Conservation (phyloP, 2,888 invertebrate genomes). For the Bugula neritina region DNA sequence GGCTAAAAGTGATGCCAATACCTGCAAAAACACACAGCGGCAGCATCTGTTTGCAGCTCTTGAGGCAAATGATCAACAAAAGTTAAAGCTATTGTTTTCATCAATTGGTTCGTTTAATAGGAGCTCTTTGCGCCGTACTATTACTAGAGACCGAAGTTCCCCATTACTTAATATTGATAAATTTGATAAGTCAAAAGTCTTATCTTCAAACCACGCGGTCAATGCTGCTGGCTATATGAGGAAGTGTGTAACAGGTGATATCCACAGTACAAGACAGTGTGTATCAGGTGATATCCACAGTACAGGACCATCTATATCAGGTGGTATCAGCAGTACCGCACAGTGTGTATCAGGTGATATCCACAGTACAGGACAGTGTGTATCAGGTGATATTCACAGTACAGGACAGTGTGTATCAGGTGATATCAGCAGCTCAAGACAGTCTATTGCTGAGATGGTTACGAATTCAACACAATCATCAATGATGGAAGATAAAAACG, state of each 20-base stretch:
- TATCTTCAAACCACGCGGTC: neutral
- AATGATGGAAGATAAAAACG: neutral
- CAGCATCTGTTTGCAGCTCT: constrained; percentile 36
- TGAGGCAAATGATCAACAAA: constrained; percentile 35
- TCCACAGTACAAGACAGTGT: neutral
- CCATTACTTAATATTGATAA: neutral
- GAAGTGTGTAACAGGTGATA: neutral
- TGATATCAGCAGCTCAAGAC: neutral
- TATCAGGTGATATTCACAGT: neutral
- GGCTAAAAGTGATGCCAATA: too few species aligned
- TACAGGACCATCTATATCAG: neutral
- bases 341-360: neutral
- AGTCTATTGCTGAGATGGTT: neutral
- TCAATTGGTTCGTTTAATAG: constrained; percentile 31
- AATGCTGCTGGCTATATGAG: neutral
- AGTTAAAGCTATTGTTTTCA: constrained; percentile 30
- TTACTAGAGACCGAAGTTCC: constrained; percentile 18
- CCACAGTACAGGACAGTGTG: neutral
- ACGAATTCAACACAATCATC: neutral
- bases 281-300: neutral
- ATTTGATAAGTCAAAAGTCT: neutral
- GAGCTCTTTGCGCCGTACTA: neutral
- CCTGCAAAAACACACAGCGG: too few species aligned
- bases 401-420: neutral
- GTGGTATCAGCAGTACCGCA: neutral